Evolutionary conservation across 2,113 vertebrate species (phyloP).

Genomic region (Melanocharis versteri): DNA sequence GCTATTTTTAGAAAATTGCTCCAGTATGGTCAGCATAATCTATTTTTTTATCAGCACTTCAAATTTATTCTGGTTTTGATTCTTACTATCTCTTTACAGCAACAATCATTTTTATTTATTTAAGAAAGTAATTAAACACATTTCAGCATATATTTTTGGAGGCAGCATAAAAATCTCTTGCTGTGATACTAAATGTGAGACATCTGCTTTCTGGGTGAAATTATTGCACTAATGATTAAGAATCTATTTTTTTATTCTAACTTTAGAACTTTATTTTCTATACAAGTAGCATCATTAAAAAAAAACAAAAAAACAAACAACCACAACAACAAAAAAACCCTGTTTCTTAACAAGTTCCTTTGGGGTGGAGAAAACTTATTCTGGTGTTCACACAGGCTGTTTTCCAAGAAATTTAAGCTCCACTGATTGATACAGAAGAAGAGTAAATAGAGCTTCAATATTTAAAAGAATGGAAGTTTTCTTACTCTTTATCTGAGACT

Average conservation of each 20-base stretch:
- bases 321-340: too few species aligned
- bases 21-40: slow-evolving; percentile 18
- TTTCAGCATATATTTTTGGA: slow-evolving; percentile 14
- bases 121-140: background rate
- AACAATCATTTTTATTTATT: background rate
- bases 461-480: background rate
- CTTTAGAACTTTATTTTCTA: background rate
- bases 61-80: background rate
- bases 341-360: background rate
- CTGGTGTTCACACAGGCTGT: background rate
- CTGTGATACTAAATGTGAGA: background rate
- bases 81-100: background rate
- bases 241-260: background rate
- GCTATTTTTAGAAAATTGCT: slow-evolving; percentile 12
- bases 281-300: background rate
- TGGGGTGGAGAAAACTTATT: background rate
- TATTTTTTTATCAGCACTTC: background rate
- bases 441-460: background rate
- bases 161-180: background rate
- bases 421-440: background rate
- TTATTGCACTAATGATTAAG: background rate
- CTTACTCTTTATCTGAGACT: background rate
- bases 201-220: background rate
- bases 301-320: too few species aligned
- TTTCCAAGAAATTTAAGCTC: background rate